Base-by-base conservation (phyloP, 2,113 vertebrate genomes). In the Mirza zaza region DNA sequence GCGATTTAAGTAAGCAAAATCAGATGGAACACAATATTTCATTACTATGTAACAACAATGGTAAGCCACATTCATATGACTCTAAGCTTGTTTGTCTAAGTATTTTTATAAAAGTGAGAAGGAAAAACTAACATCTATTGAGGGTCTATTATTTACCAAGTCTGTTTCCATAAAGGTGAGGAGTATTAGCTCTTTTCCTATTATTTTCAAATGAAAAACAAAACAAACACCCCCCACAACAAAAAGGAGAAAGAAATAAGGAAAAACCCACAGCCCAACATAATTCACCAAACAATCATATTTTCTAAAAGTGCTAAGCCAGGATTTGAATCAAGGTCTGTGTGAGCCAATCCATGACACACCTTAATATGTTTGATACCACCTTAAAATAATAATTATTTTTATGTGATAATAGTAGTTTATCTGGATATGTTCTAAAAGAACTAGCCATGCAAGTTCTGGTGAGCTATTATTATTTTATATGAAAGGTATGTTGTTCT, bases 21-120 rank as follows among this genome's bases (percentile, higher is more conserved):
- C 39, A 93, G 25, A 85, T 59, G 34, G n/a, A 92, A 95, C 61
- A 92, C 20, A 76, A 32, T 91, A 73, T 48, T 88, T 83, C 84
- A 96, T 90, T 52, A 77, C 83, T 86, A 85, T 57, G 45, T 93
- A 96, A 87, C 36, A 95, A 87, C 59, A 97, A 25, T 75, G 27
- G 32, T 80, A 94, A 96, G 15, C 55, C 63, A 91, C 52, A 94
- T 61, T 86, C 68, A 73, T 67, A 87, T 68, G 61, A 76, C 17
- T 79, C 11, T n/a, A 94, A 63, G 18, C 14, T 93, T 65, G 67
- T 76, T 82, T 96, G 5, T 45, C 18, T 13, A 63, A 81, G 67
- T 45, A 97, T 84, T 91, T 81, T 90, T 36, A 90, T 59, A 75
- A 97, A 91, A 85, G 4, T n/a, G 1, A 5, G 23, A 91, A 97